Conservation (phyloP, 2,797 vertebrate species). For the Silurus lanzhouensis region DNA sequence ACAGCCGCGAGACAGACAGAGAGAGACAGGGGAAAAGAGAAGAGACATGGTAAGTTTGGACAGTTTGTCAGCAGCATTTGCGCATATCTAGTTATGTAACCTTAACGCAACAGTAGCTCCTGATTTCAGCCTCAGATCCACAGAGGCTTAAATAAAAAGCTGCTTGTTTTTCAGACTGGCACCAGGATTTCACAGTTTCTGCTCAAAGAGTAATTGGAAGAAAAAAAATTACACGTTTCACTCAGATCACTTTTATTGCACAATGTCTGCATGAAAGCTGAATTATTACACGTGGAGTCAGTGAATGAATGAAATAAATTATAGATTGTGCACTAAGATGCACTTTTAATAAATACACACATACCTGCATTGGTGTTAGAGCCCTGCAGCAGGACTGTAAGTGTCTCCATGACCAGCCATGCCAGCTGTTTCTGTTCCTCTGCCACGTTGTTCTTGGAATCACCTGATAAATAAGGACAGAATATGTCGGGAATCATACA, state of each 20-base stretch:
- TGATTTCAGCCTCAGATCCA: neutral
- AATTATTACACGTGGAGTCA: neutral
- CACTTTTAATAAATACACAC: neutral
- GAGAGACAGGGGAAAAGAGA: neutral
- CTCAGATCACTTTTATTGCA: neutral
- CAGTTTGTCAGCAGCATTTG: conserved; percentile 36
- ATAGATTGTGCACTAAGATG: neutral
- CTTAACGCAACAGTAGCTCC: conserved; percentile 22
- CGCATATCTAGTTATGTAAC: conserved; percentile 18
- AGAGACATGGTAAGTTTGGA: conserved; percentile 23
- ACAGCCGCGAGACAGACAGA: conserved; percentile 14
- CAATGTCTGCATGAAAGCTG: neutral
- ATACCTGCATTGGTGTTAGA: conserved; percentile 93
- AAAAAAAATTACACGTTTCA: neutral
- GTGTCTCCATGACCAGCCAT: conserved; percentile 94
- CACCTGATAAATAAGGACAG: conserved; percentile 68
- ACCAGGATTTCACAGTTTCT: neutral
- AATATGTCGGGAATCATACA: neutral
- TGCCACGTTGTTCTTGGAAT: conserved; percentile 84
- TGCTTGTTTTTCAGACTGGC: neutral
- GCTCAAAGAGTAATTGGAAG: neutral
- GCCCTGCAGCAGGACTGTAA: conserved; percentile 92
- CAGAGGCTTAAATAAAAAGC: no score
- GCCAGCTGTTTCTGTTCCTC: conserved; percentile 97
- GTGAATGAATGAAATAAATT: neutral